A percentile compares a stretch with the other conserved stretches of the same genome.
Evolutionary conservation across 2,888 invertebrate species (phyloP).

Genomic region (Periphyllus acericola): DNA sequence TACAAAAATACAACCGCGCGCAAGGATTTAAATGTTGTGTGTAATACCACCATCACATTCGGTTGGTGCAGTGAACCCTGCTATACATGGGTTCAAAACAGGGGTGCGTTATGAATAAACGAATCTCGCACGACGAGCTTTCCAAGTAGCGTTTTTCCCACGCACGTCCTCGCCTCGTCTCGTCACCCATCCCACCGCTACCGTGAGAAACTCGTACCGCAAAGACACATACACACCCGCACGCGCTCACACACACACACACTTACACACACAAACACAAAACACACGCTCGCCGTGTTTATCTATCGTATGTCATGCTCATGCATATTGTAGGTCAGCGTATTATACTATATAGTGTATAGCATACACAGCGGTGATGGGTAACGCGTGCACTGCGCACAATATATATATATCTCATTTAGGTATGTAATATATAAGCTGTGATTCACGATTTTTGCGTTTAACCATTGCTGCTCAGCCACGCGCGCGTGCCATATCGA

Average conservation of each 20-base stretch:
- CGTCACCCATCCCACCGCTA: not conserved
- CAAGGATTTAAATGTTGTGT: too few relatives aligned
- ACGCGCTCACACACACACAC: not conserved
- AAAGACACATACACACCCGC: not conserved
- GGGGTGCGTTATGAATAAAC: not conserved
- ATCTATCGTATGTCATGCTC: not conserved
- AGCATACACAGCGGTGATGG: not conserved
- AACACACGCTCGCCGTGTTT: not conserved
- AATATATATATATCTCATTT: too few relatives aligned
- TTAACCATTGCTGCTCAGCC: not conserved
- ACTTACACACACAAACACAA: not conserved
- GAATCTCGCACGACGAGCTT: not conserved
- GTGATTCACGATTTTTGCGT: not conserved
- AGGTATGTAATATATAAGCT: not conserved
- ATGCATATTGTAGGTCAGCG: not conserved
- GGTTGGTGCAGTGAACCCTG: too few relatives aligned
- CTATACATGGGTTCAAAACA: not conserved
- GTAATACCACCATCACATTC: too few relatives aligned
- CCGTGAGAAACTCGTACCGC: not conserved
- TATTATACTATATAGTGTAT: not conserved
- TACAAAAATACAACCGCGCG: too few relatives aligned
- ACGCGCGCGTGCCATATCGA: not conserved
- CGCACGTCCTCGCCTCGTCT: not conserved
- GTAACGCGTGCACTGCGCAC: not conserved
- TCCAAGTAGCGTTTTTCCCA: not conserved